A percentile compares a stretch with the other conserved stretches of the same genome.
Conservation (phyloP, 2,888 invertebrate species). For the Drosophila borborema region DNA sequence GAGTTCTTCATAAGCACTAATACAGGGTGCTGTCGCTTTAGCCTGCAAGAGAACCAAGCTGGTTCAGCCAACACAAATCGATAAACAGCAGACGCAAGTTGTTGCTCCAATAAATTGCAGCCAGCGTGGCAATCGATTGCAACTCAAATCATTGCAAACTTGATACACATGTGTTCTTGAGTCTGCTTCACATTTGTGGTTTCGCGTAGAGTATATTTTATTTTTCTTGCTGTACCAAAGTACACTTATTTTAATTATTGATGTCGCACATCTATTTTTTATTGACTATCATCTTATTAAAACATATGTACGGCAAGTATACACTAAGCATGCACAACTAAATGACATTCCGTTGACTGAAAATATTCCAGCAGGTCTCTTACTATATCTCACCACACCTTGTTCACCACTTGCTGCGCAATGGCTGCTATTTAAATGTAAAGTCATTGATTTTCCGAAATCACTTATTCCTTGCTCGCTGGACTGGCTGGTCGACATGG, state of each 20-base stretch:
- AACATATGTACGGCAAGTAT: conserved; percentile 30
- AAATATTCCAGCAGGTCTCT: conserved; percentile 30
- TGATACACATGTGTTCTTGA: not conserved
- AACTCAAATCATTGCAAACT: not conserved
- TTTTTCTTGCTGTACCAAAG: not conserved
- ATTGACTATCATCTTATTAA: conserved; percentile 14
- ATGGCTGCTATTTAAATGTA: conserved; percentile 75
- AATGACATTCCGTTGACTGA: conserved; percentile 43
- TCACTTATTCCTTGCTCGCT: conserved; percentile 11
- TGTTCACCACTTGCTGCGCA: conserved; percentile 11
- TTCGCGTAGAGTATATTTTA: not conserved
- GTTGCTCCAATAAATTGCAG: conserved; percentile 35
- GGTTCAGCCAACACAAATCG: conserved; percentile 54
- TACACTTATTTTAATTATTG: not conserved
- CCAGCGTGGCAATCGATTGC: conserved; percentile 42
- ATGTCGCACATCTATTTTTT: conserved; percentile 4
- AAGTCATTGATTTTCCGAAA: conserved; percentile 77
- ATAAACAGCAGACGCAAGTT: conserved; percentile 68
- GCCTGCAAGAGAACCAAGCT: conserved; percentile 11
- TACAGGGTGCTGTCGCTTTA: conserved; percentile 58
- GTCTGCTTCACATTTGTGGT: not conserved
- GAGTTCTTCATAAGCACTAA: conserved; percentile 19
- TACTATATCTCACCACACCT: conserved; percentile 51
- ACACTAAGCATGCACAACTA: conserved; percentile 37
- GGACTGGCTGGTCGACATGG: conserved; percentile 2